Evolutionary conservation across 2,888 invertebrate genomes (phyloP).

Genomic region (Apotomis capreana): DNA sequence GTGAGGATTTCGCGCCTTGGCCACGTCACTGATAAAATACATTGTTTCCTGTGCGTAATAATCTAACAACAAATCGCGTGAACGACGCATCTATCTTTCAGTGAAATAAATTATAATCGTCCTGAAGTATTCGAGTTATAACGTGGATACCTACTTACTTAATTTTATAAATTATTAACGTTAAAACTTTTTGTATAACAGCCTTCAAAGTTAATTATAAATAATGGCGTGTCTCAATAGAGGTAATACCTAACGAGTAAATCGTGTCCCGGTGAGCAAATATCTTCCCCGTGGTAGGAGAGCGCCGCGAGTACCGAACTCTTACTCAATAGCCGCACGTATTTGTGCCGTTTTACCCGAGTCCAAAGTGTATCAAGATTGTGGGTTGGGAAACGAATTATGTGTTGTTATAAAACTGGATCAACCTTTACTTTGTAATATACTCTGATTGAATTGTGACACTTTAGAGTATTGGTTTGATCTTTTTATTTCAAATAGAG

Average conservation of each 20-base stretch:
- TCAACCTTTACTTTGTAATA: conserved; percentile 51
- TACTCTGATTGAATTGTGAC: conserved; percentile 35
- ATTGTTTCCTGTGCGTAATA: conserved; percentile 22
- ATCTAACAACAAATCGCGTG: background rate
- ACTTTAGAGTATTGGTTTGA: conserved; percentile 22
- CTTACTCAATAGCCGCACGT: conserved; percentile 62
- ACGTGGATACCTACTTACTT: background rate
- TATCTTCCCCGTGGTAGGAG: conserved; percentile 50
- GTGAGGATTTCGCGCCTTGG: conserved; percentile 47
- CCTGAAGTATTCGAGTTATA: background rate
- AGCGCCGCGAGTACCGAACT: conserved; percentile 47
- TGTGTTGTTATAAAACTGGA: conserved; percentile 61
- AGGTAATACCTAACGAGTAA: conserved; percentile 46
- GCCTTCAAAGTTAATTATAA: conserved; percentile 53
- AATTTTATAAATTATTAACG: conserved; percentile 44
- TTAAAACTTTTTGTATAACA: conserved; percentile 46
- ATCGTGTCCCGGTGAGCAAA: conserved; percentile 53
- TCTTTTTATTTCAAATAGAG: conserved; percentile 21
- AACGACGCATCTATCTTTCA: background rate
- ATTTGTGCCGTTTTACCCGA: conserved; percentile 55
- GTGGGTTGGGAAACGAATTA: conserved; percentile 59
- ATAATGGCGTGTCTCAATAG: conserved; percentile 52
- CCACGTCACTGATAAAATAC: conserved; percentile 22
- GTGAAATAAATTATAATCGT: background rate
- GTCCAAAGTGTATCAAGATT: conserved; percentile 70